phyloP scores from a whole-genome alignment of 2,113 vertebrate genomes.

The Erythrolamprus reginae region DNA sequence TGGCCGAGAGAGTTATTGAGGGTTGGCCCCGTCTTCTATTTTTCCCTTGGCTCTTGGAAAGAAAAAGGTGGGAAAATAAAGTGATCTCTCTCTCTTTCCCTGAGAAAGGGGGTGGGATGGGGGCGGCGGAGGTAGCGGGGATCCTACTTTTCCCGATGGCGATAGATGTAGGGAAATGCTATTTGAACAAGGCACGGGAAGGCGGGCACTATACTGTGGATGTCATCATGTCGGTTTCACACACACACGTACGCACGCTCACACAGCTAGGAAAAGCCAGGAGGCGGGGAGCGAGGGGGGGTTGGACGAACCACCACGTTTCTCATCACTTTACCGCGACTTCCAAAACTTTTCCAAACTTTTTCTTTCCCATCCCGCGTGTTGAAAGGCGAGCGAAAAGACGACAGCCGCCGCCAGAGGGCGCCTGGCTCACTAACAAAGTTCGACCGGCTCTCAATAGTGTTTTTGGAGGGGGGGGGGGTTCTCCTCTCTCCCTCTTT shows the following conservation, averaged over 20 bases:
- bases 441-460: not conserved
- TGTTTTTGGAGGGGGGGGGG: rapidly evolving
- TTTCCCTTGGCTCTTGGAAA: not conserved
- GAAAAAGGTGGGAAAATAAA: not conserved
- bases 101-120: not conserved
- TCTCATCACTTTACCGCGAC: conserved; percentile 1
- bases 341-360: conserved; percentile 29
- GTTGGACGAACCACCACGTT: not conserved
- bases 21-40: not conserved
- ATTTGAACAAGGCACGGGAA: conserved; percentile 30
- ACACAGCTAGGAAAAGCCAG: conserved; percentile 1
- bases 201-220: conserved; percentile 41
- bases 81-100: not conserved
- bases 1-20: not conserved
- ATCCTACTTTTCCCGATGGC: not conserved
- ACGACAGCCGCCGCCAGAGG: conserved; percentile 45
- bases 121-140: not conserved
- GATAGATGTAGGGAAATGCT: conserved; percentile 13
- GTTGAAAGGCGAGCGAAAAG: conserved; percentile 2
- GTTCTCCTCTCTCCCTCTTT: not conserved
- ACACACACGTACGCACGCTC: conserved; percentile 2
- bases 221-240: conserved; percentile 32
- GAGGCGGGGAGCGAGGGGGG: not conserved
- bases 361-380: conserved; percentile 23
- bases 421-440: conserved; percentile 34